Evolutionary conservation across 2,888 invertebrate genomes (phyloP).

Genomic region (Carterocephalus palaemon): DNA sequence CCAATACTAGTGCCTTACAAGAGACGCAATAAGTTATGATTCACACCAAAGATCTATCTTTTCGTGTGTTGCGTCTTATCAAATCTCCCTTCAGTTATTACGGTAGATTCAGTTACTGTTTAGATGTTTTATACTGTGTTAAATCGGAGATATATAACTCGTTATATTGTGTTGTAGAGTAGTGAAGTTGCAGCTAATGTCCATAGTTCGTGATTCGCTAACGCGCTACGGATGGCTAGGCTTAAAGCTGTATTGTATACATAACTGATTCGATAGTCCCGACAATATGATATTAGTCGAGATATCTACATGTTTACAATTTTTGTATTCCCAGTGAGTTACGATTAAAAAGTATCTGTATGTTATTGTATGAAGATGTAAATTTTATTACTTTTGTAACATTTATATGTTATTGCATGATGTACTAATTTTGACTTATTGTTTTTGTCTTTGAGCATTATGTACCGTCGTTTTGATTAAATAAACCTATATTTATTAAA

Average conservation of each 20-base stretch:
- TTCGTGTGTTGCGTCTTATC: neutral
- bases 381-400: constrained; percentile 37
- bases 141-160: neutral
- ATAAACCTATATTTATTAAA: constrained; percentile 9
- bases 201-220: no score
- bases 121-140: constrained; percentile 29
- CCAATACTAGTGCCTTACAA: constrained; percentile 54
- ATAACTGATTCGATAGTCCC: no score
- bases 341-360: constrained; percentile 12
- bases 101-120: constrained; percentile 21
- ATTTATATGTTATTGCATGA: constrained; percentile 51
- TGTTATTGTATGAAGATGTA: constrained; percentile 26
- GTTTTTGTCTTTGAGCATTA: constrained; percentile 47
- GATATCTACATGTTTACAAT: no score
- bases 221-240: no score
- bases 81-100: neutral
- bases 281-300: no score
- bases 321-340: constrained; percentile 1
- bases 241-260: no score
- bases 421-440: constrained; percentile 46
- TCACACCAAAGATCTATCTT: neutral
- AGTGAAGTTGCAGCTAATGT: no score
- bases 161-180: neutral
- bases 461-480: constrained; percentile 51
- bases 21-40: constrained; percentile 35